Percentiles rank a stretch among this genome's conserved stretches.
These are phyloP conservation scores for Hypolimnas misippus DNA, from an alignment of 2,888 invertebrate genomes.

Conservation along the genomic window DNA sequence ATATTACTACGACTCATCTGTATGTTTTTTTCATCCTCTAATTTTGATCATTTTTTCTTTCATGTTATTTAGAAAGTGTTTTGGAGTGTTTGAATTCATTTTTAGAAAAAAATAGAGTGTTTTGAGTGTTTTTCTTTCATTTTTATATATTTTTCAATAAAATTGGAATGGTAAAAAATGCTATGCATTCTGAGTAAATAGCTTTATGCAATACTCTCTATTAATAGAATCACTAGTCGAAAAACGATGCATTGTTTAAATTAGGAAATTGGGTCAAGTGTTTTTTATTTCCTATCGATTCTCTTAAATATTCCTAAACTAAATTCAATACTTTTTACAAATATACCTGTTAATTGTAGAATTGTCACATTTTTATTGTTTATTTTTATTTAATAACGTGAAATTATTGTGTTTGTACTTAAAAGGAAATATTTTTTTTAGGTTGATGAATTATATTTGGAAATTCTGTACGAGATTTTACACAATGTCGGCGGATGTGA, in stretches of 20 bases:
- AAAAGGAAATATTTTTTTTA: slow-evolving; percentile 60
- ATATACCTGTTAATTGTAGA: background rate
- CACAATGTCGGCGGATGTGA: slow-evolving; percentile 94
- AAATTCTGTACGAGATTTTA: slow-evolving; percentile 91
- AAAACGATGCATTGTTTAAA: slow-evolving; percentile 30
- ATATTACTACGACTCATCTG: slow-evolving; percentile 78
- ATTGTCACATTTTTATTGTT: no score
- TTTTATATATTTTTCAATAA: no score
- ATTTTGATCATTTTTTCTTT: background rate
- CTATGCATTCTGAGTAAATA: background rate
- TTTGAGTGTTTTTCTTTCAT: no score
- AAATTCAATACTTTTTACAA: background rate
- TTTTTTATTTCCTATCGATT: background rate
- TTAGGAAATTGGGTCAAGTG: slow-evolving; percentile 29
- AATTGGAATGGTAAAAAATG: background rate
- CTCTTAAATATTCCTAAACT: background rate
- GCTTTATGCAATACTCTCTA: slow-evolving; percentile 5
- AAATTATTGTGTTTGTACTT: background rate
- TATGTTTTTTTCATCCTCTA: slow-evolving; percentile 50
- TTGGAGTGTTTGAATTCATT: background rate
- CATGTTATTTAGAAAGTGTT: no score
- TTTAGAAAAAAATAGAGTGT: no score
- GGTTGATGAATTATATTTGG: slow-evolving; percentile 94
- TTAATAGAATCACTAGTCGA: slow-evolving; percentile 22
- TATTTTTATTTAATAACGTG: no score